A percentile compares a stretch with the other conserved stretches of the same genome.
These are phyloP conservation scores for Ailuropoda melanoleuca DNA, from an alignment of 2,113 vertebrate genomes.

Conservation along the genomic window DNA sequence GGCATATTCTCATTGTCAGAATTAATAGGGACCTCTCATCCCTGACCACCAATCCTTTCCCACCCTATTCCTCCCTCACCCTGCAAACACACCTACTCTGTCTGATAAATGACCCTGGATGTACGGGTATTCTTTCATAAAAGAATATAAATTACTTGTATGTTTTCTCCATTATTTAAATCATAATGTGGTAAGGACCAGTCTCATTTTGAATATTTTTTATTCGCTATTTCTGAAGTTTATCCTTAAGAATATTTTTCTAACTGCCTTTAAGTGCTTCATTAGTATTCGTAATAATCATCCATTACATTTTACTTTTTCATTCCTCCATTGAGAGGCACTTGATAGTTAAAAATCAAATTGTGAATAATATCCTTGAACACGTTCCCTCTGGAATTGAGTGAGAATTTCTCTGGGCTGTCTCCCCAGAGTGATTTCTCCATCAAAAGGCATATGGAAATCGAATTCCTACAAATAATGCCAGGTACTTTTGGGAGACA, in stretches of 20 bases:
- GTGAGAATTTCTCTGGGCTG: background rate
- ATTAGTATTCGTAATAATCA: background rate
- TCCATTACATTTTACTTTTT: background rate
- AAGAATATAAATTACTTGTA: background rate
- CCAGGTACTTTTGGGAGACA: background rate
- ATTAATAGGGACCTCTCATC: background rate
- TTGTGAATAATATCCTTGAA: background rate
- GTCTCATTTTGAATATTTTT: background rate
- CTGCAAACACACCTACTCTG: background rate
- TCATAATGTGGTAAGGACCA: background rate
- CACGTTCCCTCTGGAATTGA: background rate
- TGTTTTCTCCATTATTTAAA: background rate
- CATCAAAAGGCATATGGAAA: background rate
- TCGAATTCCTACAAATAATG: background rate
- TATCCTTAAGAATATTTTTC: background rate
- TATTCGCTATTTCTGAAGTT: background rate
- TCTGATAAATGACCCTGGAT: background rate
- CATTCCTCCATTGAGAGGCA: background rate
- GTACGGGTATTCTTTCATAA: background rate
- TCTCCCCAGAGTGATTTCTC: background rate
- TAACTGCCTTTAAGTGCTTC: background rate
- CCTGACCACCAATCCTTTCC: background rate
- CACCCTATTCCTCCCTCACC: accelerated
- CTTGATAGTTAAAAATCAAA: background rate
- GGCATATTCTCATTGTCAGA: background rate